phyloP scores from a whole-genome alignment of 53 echinoderm and acorn worm species.

The Mesocentrotus franciscanus region DNA sequence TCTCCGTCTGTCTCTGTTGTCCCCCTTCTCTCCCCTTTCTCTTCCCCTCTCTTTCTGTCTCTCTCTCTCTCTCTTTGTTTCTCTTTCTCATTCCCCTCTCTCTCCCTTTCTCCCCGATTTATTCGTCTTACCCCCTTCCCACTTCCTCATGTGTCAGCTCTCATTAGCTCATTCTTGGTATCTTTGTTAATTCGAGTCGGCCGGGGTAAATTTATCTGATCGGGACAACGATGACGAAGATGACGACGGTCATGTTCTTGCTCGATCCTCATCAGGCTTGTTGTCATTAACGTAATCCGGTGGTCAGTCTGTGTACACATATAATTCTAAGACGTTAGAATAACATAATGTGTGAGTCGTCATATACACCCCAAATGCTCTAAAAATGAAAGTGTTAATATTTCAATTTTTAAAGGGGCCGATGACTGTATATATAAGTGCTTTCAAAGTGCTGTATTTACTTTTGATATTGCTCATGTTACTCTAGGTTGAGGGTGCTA shows the following conservation, averaged over 20 bases:
- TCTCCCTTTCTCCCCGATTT: background rate
- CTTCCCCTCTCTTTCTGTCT: background rate
- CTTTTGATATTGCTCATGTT: too few relatives aligned
- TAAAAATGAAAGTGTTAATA: too few relatives aligned
- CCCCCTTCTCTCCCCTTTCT: too few relatives aligned
- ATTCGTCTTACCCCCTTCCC: background rate
- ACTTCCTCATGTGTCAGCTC: background rate
- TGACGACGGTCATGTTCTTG: background rate
- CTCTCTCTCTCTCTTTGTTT: background rate
- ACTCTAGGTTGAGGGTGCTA: too few relatives aligned
- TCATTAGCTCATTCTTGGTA: conserved; percentile 1
- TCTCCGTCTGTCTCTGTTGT: background rate
- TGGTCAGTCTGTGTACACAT: background rate
- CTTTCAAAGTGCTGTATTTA: too few relatives aligned
- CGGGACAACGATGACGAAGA: background rate
- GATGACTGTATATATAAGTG: too few relatives aligned
- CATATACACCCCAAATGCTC: too few relatives aligned
- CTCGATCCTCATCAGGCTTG: background rate
- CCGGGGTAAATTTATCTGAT: background rate
- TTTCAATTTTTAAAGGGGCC: too few relatives aligned
- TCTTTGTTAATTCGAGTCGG: conserved; percentile 36
- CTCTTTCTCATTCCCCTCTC: background rate
- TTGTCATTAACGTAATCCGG: background rate
- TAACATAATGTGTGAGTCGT: too few relatives aligned
- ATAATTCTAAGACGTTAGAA: too few relatives aligned